Evolutionary conservation across 2,113 vertebrate species (phyloP).

Genomic region (Mesoclemmys tuberculata): DNA sequence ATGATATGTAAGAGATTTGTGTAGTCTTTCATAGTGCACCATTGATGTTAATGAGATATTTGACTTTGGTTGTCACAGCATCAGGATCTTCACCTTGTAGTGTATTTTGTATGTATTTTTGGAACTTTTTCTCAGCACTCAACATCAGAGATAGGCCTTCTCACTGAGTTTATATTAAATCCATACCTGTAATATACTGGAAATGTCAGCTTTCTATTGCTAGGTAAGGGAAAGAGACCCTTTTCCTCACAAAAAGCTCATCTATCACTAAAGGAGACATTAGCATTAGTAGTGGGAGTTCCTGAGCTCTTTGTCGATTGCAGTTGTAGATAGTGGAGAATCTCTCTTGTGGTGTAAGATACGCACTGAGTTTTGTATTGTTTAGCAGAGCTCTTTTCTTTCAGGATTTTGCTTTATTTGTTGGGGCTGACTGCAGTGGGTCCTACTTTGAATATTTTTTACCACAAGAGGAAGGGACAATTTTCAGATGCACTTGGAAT

Average conservation of each 20-base stretch:
- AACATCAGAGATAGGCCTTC: background rate
- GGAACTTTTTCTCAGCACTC: background rate
- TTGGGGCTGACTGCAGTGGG: rapidly evolving
- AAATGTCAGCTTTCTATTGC: background rate
- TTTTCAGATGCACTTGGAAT: conserved; percentile 20
- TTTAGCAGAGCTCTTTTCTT: background rate
- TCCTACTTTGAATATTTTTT: background rate
- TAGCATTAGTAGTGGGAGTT: background rate
- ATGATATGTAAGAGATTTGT: background rate
- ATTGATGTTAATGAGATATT: background rate
- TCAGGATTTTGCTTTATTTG: background rate
- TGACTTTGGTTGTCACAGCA: background rate
- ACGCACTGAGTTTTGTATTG: background rate
- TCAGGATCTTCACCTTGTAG: background rate
- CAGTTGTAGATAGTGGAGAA: background rate
- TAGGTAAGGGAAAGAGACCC: background rate
- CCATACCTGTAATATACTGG: background rate
- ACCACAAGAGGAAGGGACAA: background rate
- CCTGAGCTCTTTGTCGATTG: background rate
- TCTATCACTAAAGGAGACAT: background rate
- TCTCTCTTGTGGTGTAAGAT: background rate
- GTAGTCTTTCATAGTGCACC: background rate
- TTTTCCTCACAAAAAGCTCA: background rate
- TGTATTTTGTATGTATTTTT: background rate
- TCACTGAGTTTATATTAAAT: background rate